Conservation (phyloP, 2,888 invertebrate genomes). For the Brachypalpus laphriformis region DNA sequence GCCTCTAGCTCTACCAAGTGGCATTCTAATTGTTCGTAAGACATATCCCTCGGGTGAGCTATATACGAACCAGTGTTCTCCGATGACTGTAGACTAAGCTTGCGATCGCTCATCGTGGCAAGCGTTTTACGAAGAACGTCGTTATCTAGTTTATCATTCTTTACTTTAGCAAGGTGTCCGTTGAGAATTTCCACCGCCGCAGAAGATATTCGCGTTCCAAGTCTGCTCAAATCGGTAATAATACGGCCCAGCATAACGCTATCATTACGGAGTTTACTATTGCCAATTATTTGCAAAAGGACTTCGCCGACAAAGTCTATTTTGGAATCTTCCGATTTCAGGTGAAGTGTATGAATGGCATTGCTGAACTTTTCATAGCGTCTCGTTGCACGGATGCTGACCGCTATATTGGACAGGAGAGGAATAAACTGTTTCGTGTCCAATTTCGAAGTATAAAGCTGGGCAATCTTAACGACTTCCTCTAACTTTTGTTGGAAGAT, state of each 20-base stretch:
- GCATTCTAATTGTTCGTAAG: constrained; percentile 85
- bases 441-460: constrained; percentile 83
- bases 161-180: constrained; percentile 77
- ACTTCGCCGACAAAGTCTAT: constrained; percentile 85
- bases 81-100: constrained; percentile 77
- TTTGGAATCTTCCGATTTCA: constrained; percentile 82
- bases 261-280: constrained; percentile 83
- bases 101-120: constrained; percentile 82
- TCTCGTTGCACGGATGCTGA: constrained; percentile 81
- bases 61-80: constrained; percentile 79
- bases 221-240: constrained; percentile 81
- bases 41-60: constrained; percentile 86
- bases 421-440: constrained; percentile 83
- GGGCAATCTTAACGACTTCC: constrained; percentile 76
- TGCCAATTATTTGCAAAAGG: constrained; percentile 83
- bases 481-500: constrained; percentile 77
- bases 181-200: constrained; percentile 83
- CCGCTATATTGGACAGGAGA: constrained; percentile 83
- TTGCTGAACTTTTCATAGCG: constrained; percentile 83
- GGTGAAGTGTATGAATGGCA: constrained; percentile 83
- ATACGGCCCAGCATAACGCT: constrained; percentile 82
- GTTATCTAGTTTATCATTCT: constrained; percentile 12
- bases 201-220: constrained; percentile 82
- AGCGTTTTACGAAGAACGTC: constrained; percentile 77
- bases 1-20: constrained; percentile 87